Conservation (phyloP, 2,888 invertebrate species). For the Cyclophora albipunctata region DNA sequence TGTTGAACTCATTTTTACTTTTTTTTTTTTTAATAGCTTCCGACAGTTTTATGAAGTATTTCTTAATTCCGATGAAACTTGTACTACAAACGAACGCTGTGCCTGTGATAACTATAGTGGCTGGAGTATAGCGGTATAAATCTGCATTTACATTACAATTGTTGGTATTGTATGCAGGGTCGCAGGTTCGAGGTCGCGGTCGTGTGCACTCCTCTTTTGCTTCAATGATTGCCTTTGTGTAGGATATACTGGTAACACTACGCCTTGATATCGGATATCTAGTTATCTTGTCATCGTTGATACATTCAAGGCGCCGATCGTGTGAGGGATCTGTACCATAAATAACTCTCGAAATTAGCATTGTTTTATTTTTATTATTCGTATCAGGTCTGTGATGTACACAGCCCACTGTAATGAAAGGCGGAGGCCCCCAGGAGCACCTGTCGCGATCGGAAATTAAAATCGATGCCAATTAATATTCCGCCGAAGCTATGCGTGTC, state of each 20-base stretch:
- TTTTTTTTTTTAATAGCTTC: conserved; percentile 1
- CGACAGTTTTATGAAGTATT: not conserved
- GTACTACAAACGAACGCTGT: conserved; percentile 33
- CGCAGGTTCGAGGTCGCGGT: conserved; percentile 64
- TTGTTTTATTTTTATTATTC: conserved; percentile 30
- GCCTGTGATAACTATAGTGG: conserved; percentile 19
- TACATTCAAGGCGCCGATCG: conserved; percentile 29
- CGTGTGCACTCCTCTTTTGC: conserved; percentile 36
- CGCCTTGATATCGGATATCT: conserved; percentile 7
- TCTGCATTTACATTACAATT: conserved; percentile 65
- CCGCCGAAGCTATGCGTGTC: conserved; percentile 21
- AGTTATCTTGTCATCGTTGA: conserved; percentile 17
- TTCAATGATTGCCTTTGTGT: conserved; percentile 20
- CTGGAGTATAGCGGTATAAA: conserved; percentile 47
- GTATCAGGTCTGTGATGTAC: conserved; percentile 29
- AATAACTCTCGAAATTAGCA: conserved; percentile 13
- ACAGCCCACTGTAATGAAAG: conserved; percentile 27
- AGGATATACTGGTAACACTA: conserved; percentile 9
- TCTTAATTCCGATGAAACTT: conserved; percentile 1
- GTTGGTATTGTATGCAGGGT: conserved; percentile 61
- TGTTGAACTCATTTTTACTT: conserved; percentile 8
- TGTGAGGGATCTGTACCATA: conserved; percentile 4
- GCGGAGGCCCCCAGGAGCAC: conserved; percentile 26
- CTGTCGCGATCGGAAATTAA: conserved; percentile 39
- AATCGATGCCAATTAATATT: conserved; percentile 39